These are phyloP conservation scores for Archaeoteleia sp. DNA, from an alignment of 2,888 invertebrate genomes.

Conservation along the genomic window DNA sequence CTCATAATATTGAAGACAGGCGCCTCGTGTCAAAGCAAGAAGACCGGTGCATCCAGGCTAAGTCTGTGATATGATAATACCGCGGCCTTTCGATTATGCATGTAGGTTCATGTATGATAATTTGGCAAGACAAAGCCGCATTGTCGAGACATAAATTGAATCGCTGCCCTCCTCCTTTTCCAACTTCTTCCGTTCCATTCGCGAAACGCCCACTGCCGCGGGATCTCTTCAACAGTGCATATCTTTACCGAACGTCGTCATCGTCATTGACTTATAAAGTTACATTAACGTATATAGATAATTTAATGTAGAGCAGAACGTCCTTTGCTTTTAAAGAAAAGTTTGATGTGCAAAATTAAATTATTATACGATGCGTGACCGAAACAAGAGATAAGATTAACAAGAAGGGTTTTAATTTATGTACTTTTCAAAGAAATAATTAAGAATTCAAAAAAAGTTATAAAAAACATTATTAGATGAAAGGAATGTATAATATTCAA, in stretches of 20 bases:
- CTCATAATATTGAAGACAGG: constrained; percentile 57
- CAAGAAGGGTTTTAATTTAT: too few relatives aligned
- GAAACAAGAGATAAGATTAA: too few relatives aligned
- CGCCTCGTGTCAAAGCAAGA: constrained; percentile 60
- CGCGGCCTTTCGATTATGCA: constrained; percentile 60
- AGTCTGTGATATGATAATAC: constrained; percentile 69
- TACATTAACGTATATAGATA: constrained; percentile 9
- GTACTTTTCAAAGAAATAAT: too few relatives aligned
- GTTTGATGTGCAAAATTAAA: too few relatives aligned
- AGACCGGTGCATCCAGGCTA: constrained; percentile 63
- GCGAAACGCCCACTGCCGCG: constrained; percentile 58
- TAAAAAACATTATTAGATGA: too few relatives aligned
- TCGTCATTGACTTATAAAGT: constrained; percentile 29
- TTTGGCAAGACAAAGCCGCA: constrained; percentile 72
- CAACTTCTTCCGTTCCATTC: constrained; percentile 38
- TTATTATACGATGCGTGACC: too few relatives aligned
- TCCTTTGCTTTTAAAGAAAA: too few relatives aligned
- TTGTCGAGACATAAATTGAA: constrained; percentile 72
- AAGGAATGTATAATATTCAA: too few relatives aligned
- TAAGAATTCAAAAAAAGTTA: too few relatives aligned
- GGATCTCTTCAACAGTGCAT: constrained; percentile 46
- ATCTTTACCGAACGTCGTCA: constrained; percentile 53
- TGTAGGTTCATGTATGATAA: constrained; percentile 71
- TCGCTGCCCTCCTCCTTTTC: constrained; percentile 55
- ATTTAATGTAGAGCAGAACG: constrained; percentile 36